Evolutionary conservation across 2,113 vertebrate species (phyloP).

Genomic region (Sylvia atricapilla): DNA sequence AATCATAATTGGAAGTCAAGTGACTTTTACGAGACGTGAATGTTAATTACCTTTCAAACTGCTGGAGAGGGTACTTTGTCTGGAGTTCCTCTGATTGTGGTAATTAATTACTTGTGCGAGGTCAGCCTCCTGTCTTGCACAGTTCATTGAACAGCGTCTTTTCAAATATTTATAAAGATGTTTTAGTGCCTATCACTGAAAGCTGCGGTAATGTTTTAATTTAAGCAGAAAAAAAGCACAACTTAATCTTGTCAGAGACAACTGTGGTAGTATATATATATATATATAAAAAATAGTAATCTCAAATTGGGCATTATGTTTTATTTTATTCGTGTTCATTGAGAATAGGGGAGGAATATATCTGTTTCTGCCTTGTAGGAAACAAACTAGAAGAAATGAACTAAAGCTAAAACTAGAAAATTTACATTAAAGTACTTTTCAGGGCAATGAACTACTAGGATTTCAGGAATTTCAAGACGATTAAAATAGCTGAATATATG

Average conservation of each 20-base stretch:
- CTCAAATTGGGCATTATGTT: neutral
- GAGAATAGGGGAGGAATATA: neutral
- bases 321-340: neutral
- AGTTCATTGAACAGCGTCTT: constrained; percentile 53
- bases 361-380: neutral
- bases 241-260: neutral
- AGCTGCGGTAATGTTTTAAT: constrained; percentile 48
- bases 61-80: constrained; percentile 61
- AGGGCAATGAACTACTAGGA: neutral
- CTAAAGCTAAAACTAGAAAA: neutral
- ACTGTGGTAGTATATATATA: neutral
- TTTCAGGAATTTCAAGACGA: neutral
- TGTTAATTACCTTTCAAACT: constrained; percentile 72
- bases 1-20: constrained; percentile 72
- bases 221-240: constrained; percentile 13
- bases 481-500: neutral
- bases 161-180: constrained; percentile 72
- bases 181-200: constrained; percentile 29
- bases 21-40: constrained; percentile 61
- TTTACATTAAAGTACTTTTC: neutral
- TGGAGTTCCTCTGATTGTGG: constrained; percentile 70
- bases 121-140: constrained; percentile 64
- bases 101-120: constrained; percentile 71
- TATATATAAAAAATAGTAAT: neutral
- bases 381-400: neutral